Evolutionary conservation across 37 sponge, comb jelly and placozoan genomes (phyloP).

Genomic region (Cladorhizidae sp.): DNA sequence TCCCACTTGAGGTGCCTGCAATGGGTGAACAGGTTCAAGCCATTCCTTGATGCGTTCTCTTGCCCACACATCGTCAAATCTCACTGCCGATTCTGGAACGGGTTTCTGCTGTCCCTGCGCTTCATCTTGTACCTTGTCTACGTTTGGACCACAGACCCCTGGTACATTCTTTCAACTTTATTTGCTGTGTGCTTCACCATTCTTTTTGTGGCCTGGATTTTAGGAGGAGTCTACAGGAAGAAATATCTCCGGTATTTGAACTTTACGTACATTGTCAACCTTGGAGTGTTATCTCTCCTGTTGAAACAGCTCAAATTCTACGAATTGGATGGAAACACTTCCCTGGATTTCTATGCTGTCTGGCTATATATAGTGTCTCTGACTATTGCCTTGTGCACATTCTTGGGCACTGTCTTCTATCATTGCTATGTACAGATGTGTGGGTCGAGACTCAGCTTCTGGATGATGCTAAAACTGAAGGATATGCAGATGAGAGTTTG

Average conservation of each 20-base stretch:
- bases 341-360: not conserved
- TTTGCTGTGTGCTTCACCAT: not conserved
- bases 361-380: not conserved
- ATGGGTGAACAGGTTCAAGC: constrained; percentile 24
- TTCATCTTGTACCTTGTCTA: not conserved
- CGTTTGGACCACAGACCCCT: not conserved
- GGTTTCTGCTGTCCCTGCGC: constrained; percentile 8
- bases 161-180: not conserved
- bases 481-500: no score
- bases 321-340: not conserved
- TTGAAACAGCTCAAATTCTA: not conserved
- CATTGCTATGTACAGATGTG: not conserved
- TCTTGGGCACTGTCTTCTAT: not conserved
- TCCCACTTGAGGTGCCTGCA: not conserved
- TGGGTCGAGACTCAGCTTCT: no score
- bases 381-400: not conserved
- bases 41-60: constrained; percentile 27
- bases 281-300: not conserved
- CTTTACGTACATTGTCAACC: not conserved
- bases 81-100: constrained; percentile 22
- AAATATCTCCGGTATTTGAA: not conserved
- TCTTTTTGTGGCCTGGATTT: not conserved
- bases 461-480: no score
- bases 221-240: not conserved
- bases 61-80: not conserved